Percentiles rank a stretch among this genome's conserved stretches.
phyloP scores from a whole-genome alignment of 2,113 vertebrate genomes.

The Oncorhynchus masou region DNA sequence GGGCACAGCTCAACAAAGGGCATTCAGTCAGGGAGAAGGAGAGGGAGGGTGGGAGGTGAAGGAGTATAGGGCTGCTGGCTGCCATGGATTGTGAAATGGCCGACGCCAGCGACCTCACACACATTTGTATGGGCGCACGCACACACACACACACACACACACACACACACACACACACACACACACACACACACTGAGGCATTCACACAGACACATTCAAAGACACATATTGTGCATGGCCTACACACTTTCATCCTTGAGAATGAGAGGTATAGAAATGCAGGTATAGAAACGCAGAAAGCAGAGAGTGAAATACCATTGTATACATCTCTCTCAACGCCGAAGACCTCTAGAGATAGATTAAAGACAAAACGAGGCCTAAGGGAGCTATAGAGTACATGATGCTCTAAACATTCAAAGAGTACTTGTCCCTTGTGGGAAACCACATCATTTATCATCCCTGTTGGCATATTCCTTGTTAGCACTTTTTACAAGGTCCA shows the following conservation, averaged over 20 bases:
- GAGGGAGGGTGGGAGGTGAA: slow-evolving; percentile 27
- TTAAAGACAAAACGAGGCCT: too few species aligned
- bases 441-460: too few species aligned
- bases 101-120: slow-evolving; percentile 45
- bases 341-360: too few species aligned
- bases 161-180: background rate
- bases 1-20: slow-evolving; percentile 69
- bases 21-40: slow-evolving; percentile 52
- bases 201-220: background rate
- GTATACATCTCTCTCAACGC: too few species aligned
- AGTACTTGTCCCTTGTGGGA: too few species aligned
- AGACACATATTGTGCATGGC: background rate
- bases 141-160: background rate
- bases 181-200: background rate
- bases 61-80: slow-evolving; percentile 15
- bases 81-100: slow-evolving; percentile 56
- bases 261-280: too few species aligned
- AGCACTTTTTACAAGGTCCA: too few species aligned
- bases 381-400: too few species aligned
- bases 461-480: too few species aligned
- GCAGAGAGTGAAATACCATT: too few species aligned
- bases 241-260: background rate
- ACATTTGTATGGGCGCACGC: background rate
- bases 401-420: too few species aligned
- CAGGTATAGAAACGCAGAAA: too few species aligned